Base-by-base conservation (phyloP, 2,113 vertebrate species). In the Donacobius atricapilla region DNA sequence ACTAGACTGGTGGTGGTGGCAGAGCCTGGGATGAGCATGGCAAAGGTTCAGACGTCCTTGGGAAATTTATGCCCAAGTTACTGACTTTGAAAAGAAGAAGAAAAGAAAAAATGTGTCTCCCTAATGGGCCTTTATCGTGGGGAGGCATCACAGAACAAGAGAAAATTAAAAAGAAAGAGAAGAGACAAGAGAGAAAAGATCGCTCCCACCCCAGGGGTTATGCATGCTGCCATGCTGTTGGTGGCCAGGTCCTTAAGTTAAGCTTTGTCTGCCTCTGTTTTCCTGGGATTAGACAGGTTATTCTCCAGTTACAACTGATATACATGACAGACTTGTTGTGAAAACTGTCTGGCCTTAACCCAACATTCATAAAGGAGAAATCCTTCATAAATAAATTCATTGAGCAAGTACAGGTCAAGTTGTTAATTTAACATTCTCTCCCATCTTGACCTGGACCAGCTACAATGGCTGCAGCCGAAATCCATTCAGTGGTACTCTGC, bases 301-400 rank as follows among this genome's bases (percentile, higher is more conserved):
- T 76, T 90, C 83, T 90, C 57, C 1, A 7, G 9, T 88, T 88
- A 65, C 57, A 73, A 30, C 40, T 60, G 71, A 90, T 76, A 65
- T 24, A 76, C 14, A 5, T 76, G 79, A 30, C 66, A 53, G 40
- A 40, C 53, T 75, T 54, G 35, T 39, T 37, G 28, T 83, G 4
- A 93, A 90, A 93, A 85, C 45, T 22, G 23, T 51, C 84, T 90
- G 88, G 83, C 88, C 35, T 70, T 60, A 50, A 80, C 60, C 71
- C 94, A 90, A 80, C 13, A 69, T 9, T 42, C 64, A 83, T 96
- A 92, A 93, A 92, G 42, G 47, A 97, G 76, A 97, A 95, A 94
- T 94, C 83, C 68, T 83, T 93, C 88, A 73, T 90, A 90, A 90
- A 92, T 93, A 88, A 90, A 92, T 88, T 57, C 42, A 23, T 71